phyloP scores from a whole-genome alignment of 2,797 vertebrate genomes.

The Chlorospingus semifuscus region DNA sequence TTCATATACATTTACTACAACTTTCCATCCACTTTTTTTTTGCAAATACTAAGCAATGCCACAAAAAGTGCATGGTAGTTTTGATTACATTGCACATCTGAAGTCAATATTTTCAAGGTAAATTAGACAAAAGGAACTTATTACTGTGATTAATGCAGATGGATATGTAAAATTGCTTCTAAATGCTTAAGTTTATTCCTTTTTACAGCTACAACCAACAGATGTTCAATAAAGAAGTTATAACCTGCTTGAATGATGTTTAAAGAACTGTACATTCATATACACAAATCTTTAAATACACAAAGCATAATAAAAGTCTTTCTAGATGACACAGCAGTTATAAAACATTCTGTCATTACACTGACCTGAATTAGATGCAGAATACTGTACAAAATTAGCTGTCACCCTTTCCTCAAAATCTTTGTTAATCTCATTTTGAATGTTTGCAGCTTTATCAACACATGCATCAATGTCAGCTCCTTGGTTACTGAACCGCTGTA shows the following conservation, averaged over 20 bases:
- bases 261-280: slow-evolving; percentile 44
- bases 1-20: slow-evolving; percentile 65
- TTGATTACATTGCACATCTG: slow-evolving; percentile 23
- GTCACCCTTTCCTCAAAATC: slow-evolving; percentile 99
- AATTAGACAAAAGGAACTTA: slow-evolving; percentile 48
- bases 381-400: slow-evolving; percentile 99
- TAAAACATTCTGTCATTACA: slow-evolving; percentile 95
- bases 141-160: slow-evolving; percentile 35
- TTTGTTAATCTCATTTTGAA: slow-evolving; percentile 99
- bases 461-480: slow-evolving; percentile 99
- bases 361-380: slow-evolving; percentile 93
- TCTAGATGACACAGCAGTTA: slow-evolving; percentile 77
- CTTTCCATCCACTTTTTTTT: slow-evolving; percentile 28
- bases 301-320: slow-evolving; percentile 73
- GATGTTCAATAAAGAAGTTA: slow-evolving; percentile 48
- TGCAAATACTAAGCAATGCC: neutral
- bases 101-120: slow-evolving; percentile 29
- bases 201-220: slow-evolving; percentile 24
- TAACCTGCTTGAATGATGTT: slow-evolving; percentile 53
- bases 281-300: slow-evolving; percentile 60
- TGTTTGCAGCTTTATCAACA: slow-evolving; percentile 99
- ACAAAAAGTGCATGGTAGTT: neutral
- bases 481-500: slow-evolving; percentile 98
- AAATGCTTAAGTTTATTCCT: neutral
- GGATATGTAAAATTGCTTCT: slow-evolving; percentile 22